phyloP scores from a whole-genome alignment of 1,140 invertebrate species.

The Drosophila pallidifrons region DNA sequence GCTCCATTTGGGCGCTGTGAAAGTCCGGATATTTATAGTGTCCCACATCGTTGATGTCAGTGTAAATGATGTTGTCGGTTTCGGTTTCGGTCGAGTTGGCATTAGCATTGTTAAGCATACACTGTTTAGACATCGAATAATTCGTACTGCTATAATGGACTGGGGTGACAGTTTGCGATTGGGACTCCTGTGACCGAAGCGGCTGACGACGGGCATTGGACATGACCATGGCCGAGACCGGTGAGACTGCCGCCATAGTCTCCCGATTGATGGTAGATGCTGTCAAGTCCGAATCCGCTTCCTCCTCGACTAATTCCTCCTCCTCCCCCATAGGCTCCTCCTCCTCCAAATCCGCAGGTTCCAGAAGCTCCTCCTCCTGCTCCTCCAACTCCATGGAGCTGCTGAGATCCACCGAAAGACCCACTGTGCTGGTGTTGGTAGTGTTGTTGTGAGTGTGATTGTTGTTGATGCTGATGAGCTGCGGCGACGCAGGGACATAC shows the following conservation, averaged over 20 bases:
- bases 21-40: constrained; percentile 81
- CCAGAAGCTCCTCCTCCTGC: constrained; percentile 69
- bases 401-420: constrained; percentile 84
- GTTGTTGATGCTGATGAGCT: constrained; percentile 80
- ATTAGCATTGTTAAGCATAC: constrained; percentile 83
- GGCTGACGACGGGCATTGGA: constrained; percentile 79
- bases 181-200: constrained; percentile 84
- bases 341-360: constrained; percentile 74
- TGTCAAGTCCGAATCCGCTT: constrained; percentile 85
- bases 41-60: constrained; percentile 83
- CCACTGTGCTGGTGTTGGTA: constrained; percentile 76
- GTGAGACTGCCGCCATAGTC: constrained; percentile 79
- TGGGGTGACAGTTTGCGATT: constrained; percentile 84
- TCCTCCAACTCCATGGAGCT: constrained; percentile 85
- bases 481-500: constrained; percentile 84
- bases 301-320: constrained; percentile 84
- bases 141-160: constrained; percentile 85
- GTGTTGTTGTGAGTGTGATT: constrained; percentile 72
- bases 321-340: constrained; percentile 75
- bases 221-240: constrained; percentile 67
- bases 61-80: constrained; percentile 84
- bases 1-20: constrained; percentile 66
- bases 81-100: constrained; percentile 84
- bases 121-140: constrained; percentile 85
- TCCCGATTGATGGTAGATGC: constrained; percentile 85